Conservation (phyloP, 2,888 invertebrate species). For the Mimas tiliae region DNA sequence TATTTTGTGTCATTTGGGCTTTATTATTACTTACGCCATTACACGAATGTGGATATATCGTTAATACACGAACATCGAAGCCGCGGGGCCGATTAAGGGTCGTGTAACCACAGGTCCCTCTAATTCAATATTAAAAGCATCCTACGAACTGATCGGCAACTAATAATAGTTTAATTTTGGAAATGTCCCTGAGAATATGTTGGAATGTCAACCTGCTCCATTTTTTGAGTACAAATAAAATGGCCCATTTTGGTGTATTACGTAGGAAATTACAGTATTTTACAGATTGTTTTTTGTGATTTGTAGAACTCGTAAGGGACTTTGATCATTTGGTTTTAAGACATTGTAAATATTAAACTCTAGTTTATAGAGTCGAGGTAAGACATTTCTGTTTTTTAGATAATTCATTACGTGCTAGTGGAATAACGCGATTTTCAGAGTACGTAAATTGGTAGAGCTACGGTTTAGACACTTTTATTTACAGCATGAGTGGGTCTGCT, state of each 20-base stretch:
- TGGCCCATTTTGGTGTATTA: constrained; percentile 63
- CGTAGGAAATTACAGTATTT: constrained; percentile 56
- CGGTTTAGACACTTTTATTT: no score
- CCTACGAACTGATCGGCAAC: constrained; percentile 81
- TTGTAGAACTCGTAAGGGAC: not conserved
- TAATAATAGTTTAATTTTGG: constrained; percentile 83
- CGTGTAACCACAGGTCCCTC: constrained; percentile 80
- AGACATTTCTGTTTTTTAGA: no score
- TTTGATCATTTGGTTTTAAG: not conserved
- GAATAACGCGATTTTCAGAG: no score
- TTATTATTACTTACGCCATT: constrained; percentile 84
- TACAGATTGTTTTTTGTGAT: constrained; percentile 38
- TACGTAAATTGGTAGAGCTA: no score
- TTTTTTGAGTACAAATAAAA: constrained; percentile 67
- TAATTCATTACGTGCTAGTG: no score
- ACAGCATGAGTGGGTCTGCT: no score
- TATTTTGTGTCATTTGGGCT: constrained; percentile 85
- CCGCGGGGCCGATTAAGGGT: constrained; percentile 79
- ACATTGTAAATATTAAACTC: no score
- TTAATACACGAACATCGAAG: constrained; percentile 74
- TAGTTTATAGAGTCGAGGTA: no score
- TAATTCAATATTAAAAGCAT: constrained; percentile 85
- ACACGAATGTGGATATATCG: constrained; percentile 79
- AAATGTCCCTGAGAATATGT: constrained; percentile 84
- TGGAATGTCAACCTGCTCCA: constrained; percentile 79